phyloP scores from a whole-genome alignment of 1,140 invertebrate genomes.

The Cepaea nemoralis region DNA sequence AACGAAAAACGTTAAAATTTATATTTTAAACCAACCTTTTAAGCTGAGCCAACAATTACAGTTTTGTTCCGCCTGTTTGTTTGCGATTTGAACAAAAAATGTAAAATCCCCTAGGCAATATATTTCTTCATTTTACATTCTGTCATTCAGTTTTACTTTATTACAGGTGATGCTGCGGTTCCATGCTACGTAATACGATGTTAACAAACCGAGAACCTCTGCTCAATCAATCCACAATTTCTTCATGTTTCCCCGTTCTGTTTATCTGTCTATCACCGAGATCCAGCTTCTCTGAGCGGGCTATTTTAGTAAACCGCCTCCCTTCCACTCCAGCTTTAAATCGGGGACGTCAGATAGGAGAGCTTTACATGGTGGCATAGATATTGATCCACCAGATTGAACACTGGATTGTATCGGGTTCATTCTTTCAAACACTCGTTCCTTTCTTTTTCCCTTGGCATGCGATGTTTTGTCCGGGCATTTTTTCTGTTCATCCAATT shows the following conservation, averaged over 20 bases:
- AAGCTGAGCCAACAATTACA: no score
- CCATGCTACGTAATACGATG: no score
- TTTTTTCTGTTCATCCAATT: constrained; percentile 13
- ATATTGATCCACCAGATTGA: constrained; percentile 4
- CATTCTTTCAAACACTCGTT: not conserved
- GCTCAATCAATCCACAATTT: not conserved
- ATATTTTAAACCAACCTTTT: no score
- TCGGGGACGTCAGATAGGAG: constrained; percentile 12
- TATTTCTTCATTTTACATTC: no score
- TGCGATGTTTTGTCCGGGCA: not conserved
- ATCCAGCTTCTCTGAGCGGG: not conserved
- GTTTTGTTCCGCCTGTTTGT: no score
- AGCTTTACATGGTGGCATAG: constrained; percentile 7
- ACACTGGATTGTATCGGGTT: constrained; percentile 1
- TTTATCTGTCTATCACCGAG: constrained; percentile 8
- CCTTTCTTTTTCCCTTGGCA: not conserved
- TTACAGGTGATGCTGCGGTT: no score
- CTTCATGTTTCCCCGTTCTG: not conserved
- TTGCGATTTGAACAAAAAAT: no score
- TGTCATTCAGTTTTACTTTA: no score
- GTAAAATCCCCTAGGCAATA: no score
- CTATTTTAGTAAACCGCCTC: not conserved
- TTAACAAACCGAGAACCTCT: not conserved
- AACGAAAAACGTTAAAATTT: no score
- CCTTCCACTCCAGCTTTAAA: not conserved